These are phyloP conservation scores for Knipowitschia caucasica DNA, from an alignment of 2,797 vertebrate genomes.

Conservation along the genomic window DNA sequence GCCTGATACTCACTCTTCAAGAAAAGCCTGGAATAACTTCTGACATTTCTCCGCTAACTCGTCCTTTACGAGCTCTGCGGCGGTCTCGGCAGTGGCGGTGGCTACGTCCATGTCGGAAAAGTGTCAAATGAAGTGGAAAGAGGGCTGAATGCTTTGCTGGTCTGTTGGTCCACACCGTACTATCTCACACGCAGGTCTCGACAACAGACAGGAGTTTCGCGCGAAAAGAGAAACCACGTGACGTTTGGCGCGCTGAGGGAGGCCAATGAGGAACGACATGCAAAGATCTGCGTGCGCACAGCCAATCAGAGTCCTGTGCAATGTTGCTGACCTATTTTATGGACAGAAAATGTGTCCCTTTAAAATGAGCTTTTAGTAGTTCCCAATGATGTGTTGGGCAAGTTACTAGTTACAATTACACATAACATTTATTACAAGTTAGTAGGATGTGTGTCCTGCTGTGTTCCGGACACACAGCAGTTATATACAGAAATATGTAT, in stretches of 20 bases:
- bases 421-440: no score
- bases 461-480: no score
- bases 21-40: conserved; percentile 94
- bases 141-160: no score
- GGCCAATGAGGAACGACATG: conserved; percentile 64
- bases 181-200: background rate
- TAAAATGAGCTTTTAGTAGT: no score
- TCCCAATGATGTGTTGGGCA: no score
- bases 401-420: no score
- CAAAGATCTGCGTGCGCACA: background rate
- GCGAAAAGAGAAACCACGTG: conserved; percentile 70
- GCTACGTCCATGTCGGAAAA: conserved; percentile 79
- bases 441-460: no score
- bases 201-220: conserved; percentile 64
- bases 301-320: conserved; percentile 37
- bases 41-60: conserved; percentile 97
- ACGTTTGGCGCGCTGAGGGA: conserved; percentile 72
- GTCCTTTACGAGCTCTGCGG: conserved; percentile 83
- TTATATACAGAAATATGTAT: no score
- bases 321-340: no score
- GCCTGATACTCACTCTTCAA: conserved; percentile 89
- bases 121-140: background rate
- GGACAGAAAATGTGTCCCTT: no score
- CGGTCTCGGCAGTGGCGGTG: conserved; percentile 69
- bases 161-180: background rate